These are phyloP conservation scores for Leptobrachium ailaonicum DNA, from an alignment of 2,113 vertebrate species.

Conservation along the genomic window DNA sequence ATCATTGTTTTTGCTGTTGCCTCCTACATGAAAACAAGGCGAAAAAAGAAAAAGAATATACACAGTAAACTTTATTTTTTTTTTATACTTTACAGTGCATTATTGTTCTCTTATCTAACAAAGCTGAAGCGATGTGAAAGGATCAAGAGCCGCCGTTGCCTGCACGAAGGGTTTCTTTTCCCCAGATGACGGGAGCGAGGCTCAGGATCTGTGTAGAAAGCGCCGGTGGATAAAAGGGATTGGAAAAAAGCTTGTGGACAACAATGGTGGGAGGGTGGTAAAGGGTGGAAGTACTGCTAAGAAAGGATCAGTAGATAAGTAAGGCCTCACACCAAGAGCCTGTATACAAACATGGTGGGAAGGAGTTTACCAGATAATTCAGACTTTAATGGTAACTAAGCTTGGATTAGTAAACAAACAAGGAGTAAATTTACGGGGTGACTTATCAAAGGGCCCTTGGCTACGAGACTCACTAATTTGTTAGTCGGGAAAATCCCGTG, in stretches of 20 bases:
- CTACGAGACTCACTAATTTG: constrained; percentile 5
- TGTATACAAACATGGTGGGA: constrained; percentile 40
- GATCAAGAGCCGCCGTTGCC: constrained; percentile 12
- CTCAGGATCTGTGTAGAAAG: constrained; percentile 9
- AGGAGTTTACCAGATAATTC: constrained; percentile 26
- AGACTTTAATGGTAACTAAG: constrained; percentile 29
- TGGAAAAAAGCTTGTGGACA: constrained; percentile 10
- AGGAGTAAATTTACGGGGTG: constrained; percentile 2
- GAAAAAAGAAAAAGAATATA: background rate
- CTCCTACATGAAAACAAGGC: background rate
- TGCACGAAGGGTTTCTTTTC: constrained; percentile 22
- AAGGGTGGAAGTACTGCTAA: constrained; percentile 13
- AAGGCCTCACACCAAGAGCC: constrained; percentile 25
- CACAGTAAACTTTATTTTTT: too few species aligned
- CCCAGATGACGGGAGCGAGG: constrained; percentile 14
- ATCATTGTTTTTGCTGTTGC: too few species aligned
- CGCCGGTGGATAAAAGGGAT: constrained; percentile 33
- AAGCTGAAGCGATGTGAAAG: background rate
- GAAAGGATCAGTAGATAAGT: constrained; percentile 36
- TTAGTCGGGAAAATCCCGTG: background rate
- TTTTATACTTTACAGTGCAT: background rate
- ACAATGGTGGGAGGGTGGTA: constrained; percentile 21
- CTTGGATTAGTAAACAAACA: constrained; percentile 2
- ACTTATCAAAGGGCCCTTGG: background rate
- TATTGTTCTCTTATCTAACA: constrained; percentile 1